Percentiles rank a stretch among this genome's conserved stretches.
Evolutionary conservation across 2,113 vertebrate species (phyloP).

Genomic region (Cinclus cinclus): DNA sequence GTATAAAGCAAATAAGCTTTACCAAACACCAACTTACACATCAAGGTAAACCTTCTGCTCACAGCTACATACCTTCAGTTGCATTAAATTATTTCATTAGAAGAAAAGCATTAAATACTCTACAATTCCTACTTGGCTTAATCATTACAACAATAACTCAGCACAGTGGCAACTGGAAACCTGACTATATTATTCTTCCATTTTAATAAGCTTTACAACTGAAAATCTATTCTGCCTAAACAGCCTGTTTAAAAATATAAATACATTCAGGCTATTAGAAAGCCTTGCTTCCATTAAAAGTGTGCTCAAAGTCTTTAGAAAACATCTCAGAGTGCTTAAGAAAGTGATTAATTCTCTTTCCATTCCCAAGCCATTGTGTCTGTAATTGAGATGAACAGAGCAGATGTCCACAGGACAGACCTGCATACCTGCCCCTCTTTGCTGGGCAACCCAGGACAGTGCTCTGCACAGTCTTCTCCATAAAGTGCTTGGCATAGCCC

Average conservation of each 20-base stretch:
- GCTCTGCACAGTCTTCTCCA: background rate
- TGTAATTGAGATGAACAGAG: background rate
- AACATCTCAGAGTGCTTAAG: background rate
- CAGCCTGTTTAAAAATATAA: background rate
- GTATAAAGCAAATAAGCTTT: background rate
- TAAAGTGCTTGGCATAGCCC: background rate
- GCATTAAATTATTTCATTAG: background rate
- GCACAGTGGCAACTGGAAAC: background rate
- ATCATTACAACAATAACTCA: conserved; percentile 19
- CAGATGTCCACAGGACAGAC: background rate
- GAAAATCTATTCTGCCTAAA: conserved; percentile 24
- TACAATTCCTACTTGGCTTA: background rate
- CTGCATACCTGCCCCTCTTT: background rate
- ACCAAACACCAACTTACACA: background rate
- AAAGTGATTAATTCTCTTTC: background rate
- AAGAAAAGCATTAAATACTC: background rate
- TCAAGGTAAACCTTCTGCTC: background rate
- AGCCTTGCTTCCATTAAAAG: background rate
- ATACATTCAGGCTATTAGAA: background rate
- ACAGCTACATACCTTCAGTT: background rate
- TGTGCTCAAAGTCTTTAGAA: background rate
- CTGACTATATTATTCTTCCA: conserved; percentile 1
- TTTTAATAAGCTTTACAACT: conserved; percentile 27
- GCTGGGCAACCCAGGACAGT: background rate
- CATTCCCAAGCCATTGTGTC: background rate